Percentiles rank a stretch among this genome's conserved stretches.
Evolutionary conservation across 2,113 vertebrate genomes (phyloP).

Genomic region (Pampusana beccarii): DNA sequence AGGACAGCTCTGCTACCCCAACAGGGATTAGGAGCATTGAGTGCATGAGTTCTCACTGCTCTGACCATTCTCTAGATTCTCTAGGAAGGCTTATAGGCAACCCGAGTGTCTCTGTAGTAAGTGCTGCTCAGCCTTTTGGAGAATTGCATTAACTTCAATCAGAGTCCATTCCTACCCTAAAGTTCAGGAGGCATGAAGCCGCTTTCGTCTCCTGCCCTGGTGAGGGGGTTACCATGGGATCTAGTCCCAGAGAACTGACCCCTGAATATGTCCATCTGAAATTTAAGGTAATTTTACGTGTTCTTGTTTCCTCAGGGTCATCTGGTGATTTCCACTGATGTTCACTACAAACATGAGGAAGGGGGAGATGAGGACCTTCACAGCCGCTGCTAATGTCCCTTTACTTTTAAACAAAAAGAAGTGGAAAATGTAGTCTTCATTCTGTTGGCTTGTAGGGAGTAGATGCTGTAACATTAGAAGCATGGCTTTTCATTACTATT

Average conservation of each 20-base stretch:
- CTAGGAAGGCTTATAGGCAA: neutral
- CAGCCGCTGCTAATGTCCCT: neutral
- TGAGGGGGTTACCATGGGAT: neutral
- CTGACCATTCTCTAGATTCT: neutral
- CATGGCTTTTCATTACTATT: neutral
- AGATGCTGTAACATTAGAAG: neutral
- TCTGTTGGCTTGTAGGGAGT: neutral
- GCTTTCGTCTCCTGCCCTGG: neutral
- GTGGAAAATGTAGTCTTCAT: neutral
- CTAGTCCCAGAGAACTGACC: neutral
- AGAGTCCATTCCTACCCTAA: neutral
- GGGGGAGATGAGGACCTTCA: slow-evolving; percentile 20
- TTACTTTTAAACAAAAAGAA: neutral
- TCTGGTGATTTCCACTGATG: slow-evolving; percentile 68
- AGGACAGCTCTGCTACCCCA: neutral
- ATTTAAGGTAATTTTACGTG: neutral
- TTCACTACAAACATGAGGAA: slow-evolving; percentile 44
- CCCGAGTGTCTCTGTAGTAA: neutral
- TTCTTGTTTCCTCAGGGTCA: slow-evolving; percentile 49
- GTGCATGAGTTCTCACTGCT: neutral
- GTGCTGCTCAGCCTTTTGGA: neutral
- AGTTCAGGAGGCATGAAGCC: neutral
- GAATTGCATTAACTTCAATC: neutral
- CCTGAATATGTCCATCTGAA: neutral
- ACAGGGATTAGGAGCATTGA: neutral